A percentile compares a stretch with the other conserved stretches of the same genome.
These are phyloP conservation scores for Petrocephalus microphthalmus DNA, from an alignment of 2,113 vertebrate genomes.

Conservation along the genomic window DNA sequence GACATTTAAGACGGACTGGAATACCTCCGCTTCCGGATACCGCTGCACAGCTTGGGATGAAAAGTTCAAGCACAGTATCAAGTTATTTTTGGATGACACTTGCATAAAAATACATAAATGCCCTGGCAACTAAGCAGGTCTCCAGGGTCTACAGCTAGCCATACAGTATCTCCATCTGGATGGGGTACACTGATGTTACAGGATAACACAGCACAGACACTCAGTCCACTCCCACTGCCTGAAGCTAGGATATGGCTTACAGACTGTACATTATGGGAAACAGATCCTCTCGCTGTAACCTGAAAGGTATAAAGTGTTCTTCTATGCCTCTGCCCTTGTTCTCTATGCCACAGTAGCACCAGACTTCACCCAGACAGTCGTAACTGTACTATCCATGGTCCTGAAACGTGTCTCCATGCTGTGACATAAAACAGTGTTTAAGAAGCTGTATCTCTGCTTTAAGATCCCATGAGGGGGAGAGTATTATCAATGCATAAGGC, in stretches of 20 bases:
- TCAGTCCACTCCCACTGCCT: not conserved
- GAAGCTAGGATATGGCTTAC: not conserved
- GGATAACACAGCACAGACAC: not conserved
- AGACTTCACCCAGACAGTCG: not conserved
- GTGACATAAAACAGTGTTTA: not conserved
- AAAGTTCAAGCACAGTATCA: not conserved
- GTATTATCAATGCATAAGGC: not conserved
- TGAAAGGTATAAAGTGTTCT: not conserved
- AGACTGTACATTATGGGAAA: not conserved
- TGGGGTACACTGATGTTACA: not conserved
- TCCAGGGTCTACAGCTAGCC: not conserved
- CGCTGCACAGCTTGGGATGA: not conserved
- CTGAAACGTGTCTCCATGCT: not conserved
- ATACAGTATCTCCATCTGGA: not conserved
- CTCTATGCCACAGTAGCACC: not conserved
- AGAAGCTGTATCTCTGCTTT: not conserved
- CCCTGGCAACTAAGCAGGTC: not conserved
- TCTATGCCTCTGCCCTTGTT: not conserved
- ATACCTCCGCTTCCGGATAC: not conserved
- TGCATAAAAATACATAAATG: not conserved
- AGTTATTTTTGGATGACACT: not conserved
- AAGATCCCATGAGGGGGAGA: not conserved
- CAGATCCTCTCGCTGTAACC: not conserved
- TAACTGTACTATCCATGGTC: constrained; percentile 10
- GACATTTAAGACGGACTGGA: not conserved